These are phyloP conservation scores for Melanerpes formicivorus DNA, from an alignment of 2,113 vertebrate species.

Conservation along the genomic window DNA sequence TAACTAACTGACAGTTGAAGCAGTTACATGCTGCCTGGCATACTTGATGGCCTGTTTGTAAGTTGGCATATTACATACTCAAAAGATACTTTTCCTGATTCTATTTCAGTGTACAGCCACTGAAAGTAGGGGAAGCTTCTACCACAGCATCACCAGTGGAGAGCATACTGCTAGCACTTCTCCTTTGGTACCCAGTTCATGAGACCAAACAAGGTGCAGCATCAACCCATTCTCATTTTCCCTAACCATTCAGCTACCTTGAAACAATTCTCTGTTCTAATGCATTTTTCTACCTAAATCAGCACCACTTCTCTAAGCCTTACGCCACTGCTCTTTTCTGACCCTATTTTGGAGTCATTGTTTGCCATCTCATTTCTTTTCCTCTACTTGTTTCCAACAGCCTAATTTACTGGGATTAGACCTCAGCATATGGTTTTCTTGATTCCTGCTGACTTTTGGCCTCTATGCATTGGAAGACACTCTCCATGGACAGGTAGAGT, in stretches of 20 bases:
- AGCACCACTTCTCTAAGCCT: not conserved
- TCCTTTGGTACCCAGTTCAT: rapidly evolving
- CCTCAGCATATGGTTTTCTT: not conserved
- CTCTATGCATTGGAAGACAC: not conserved
- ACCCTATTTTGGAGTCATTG: not conserved
- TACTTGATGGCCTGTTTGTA: not conserved
- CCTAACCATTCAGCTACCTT: rapidly evolving
- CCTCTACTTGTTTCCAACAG: not conserved
- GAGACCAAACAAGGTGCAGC: not conserved
- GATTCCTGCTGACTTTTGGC: not conserved
- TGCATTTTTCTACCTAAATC: not conserved
- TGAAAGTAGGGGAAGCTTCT: not conserved
- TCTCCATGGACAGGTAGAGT: not conserved
- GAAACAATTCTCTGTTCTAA: not conserved
- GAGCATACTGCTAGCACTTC: not conserved
- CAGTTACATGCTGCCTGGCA: not conserved
- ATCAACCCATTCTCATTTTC: not conserved
- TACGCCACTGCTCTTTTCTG: not conserved
- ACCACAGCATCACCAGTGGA: rapidly evolving
- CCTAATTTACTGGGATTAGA: not conserved
- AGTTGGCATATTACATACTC: not conserved
- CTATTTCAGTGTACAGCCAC: not conserved
- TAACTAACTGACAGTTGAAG: not conserved
- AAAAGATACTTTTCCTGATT: not conserved
- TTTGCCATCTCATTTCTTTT: not conserved